Evolutionary conservation across 2,888 invertebrate genomes (phyloP), one percentile per base, ranked within the genome.

Genomic region (Urechis unicinctus): DNA sequence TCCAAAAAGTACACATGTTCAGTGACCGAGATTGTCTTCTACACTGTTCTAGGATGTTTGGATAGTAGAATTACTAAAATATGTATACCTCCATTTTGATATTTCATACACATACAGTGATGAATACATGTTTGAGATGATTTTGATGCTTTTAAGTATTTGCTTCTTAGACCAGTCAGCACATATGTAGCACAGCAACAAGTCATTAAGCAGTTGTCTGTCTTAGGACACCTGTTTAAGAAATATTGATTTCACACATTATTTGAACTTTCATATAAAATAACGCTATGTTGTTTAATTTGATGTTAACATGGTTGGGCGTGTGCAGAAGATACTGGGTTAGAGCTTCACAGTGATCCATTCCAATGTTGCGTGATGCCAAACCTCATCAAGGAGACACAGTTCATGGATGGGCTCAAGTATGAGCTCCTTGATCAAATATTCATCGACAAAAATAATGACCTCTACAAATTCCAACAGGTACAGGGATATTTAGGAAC

Each of bases 391-490:
- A 48, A 61, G 30, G 68, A 69, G 36, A 57, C 59, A 43, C 59
- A 68, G n/a, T 73, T 69, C 55, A 48, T 78, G 4, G 59, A 68
- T 3, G 57, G 59, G 4, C 64, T 80, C 26, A 68, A 69, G 51
- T 64, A 72, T 13, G 78, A 78, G 59, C 66, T 80, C 17, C 46
- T 61, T 36, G 67, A 68, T 28, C 62, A 71, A 29, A 66, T 67
- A 58, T 88, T 89, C 83, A 83, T 84, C 1, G 82, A 85, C 53
- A 88, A 89, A 69, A 86, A 85, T 73, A 88, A 91, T 85, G 93
- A 93, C 72, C 79, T 93, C 25, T 93, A 89, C 70, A 89, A 91
- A 77, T 91, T 91, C 73, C 86, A 87, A 68, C 91, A 92, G 79
- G 76, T 75, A 22, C n/a, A n/a, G n/a, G n/a, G n/a, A n/a, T n/a